phyloP scores from a whole-genome alignment of 23 tunicate genomes.

The Botrylloides violaceus region DNA sequence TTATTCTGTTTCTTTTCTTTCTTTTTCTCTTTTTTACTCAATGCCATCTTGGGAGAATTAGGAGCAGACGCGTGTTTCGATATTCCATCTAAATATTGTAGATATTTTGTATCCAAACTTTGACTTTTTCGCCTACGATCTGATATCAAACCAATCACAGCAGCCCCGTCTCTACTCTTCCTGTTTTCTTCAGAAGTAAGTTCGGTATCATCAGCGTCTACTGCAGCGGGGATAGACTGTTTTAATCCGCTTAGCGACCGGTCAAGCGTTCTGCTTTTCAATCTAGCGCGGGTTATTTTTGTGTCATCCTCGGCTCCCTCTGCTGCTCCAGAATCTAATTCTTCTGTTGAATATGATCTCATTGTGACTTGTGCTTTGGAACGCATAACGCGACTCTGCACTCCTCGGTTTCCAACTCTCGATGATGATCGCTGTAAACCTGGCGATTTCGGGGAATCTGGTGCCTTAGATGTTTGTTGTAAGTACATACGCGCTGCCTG shows the following conservation, averaged over 20 bases:
- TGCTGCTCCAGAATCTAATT: not conserved
- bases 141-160: constrained; percentile 17
- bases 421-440: constrained; percentile 23
- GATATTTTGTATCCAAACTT: constrained; percentile 19
- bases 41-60: not conserved
- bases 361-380: not conserved
- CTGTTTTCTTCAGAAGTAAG: not conserved
- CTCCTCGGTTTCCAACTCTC: constrained; percentile 11
- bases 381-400: not conserved
- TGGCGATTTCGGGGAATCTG: not conserved
- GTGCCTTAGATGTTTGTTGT: not conserved
- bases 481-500: constrained; percentile 18
- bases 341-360: not conserved
- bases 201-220: constrained; percentile 3
- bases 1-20: not conserved
- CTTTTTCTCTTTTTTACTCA: not conserved
- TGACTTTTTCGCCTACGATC: constrained; percentile 10
- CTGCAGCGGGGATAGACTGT: not conserved
- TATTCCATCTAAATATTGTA: constrained; percentile 13
- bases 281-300: not conserved
- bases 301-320: not conserved
- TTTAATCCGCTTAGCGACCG: constrained; percentile 12
- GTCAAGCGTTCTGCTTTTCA: constrained; percentile 24
- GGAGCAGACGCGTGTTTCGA: constrained; percentile 17
- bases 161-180: constrained; percentile 19